Percentiles rank a stretch among this genome's conserved stretches.
These are phyloP conservation scores for Parus major DNA, from an alignment of 2,113 vertebrate genomes.

Conservation along the genomic window DNA sequence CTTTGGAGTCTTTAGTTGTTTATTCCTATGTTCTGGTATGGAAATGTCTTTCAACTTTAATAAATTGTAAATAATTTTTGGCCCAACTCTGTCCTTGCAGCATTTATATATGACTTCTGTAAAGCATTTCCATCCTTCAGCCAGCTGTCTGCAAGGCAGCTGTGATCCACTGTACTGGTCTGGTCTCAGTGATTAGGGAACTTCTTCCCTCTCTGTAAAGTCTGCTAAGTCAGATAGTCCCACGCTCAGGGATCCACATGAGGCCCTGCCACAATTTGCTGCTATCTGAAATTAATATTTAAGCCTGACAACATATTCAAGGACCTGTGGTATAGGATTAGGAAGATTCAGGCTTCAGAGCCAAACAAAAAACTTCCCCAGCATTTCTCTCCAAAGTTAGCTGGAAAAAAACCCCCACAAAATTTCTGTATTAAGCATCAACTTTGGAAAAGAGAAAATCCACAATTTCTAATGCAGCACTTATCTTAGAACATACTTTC, in stretches of 20 bases:
- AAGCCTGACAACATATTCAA: neutral
- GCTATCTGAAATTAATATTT: constrained; percentile 17
- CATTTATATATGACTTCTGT: neutral
- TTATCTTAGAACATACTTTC: neutral
- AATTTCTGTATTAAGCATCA: neutral
- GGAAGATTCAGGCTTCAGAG: neutral
- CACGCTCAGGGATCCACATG: neutral
- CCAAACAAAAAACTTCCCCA: neutral
- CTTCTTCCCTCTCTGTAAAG: neutral
- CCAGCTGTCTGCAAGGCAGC: neutral
- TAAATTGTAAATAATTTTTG: neutral
- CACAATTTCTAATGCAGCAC: neutral
- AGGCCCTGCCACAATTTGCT: neutral
- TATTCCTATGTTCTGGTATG: neutral
- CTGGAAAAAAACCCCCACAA: neutral
- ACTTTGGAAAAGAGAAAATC: neutral
- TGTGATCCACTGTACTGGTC: neutral
- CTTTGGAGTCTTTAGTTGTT: neutral
- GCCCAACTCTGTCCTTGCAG: neutral
- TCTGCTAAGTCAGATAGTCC: neutral
- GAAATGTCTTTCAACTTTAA: neutral
- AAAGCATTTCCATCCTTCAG: neutral
- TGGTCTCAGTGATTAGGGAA: neutral
- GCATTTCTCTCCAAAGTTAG: neutral
- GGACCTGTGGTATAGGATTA: neutral